Evolutionary conservation across 1,140 invertebrate genomes (phyloP).

Genomic region (Diuraphis noxia): DNA sequence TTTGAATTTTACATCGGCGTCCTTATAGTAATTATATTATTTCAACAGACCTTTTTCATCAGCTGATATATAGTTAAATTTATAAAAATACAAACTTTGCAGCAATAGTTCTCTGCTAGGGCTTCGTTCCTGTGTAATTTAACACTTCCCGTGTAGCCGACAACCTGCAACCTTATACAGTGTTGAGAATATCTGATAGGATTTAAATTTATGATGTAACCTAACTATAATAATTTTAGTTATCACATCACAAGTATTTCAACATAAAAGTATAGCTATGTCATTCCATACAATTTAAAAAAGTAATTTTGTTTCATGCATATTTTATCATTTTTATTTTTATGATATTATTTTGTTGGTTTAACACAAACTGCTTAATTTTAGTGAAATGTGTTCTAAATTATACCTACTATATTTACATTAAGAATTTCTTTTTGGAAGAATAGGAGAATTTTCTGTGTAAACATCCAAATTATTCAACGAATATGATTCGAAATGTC

Average conservation of each 20-base stretch:
- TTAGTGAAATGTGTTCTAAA: neutral
- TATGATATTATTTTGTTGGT: neutral
- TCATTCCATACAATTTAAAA: neutral
- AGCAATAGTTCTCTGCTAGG: neutral
- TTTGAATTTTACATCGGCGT: neutral
- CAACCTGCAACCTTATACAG: conserved; percentile 4
- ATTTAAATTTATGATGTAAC: conserved; percentile 38
- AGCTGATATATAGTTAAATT: conserved; percentile 25
- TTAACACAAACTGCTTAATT: neutral
- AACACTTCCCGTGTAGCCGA: conserved; percentile 7
- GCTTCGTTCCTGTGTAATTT: conserved; percentile 10
- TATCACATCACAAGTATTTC: neutral
- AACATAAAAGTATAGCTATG: neutral
- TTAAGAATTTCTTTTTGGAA: neutral
- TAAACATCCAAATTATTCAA: neutral
- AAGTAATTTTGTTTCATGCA: neutral
- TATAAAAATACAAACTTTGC: conserved; percentile 20
- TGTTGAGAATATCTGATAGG: conserved; percentile 21
- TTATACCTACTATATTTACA: neutral
- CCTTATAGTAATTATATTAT: neutral
- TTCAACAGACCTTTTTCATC: neutral
- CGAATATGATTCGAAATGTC: neutral
- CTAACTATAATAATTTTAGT: neutral
- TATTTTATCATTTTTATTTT: neutral
- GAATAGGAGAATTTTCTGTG: neutral